phyloP scores from a whole-genome alignment of 2,113 vertebrate species.

The Corapipo altera region DNA sequence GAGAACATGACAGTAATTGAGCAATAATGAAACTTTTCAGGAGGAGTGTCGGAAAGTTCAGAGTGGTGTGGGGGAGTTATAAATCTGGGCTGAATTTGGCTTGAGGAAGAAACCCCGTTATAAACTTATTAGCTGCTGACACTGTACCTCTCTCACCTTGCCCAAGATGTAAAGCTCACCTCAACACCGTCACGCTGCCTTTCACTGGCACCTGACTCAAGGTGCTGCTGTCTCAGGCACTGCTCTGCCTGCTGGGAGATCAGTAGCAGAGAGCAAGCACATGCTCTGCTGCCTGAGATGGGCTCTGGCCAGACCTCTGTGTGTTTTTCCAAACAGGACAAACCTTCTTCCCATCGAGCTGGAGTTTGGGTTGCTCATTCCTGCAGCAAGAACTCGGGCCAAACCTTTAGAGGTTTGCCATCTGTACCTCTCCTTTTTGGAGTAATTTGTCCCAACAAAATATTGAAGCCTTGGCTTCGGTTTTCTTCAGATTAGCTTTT shows the following conservation, averaged over 20 bases:
- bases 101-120: slow-evolving; percentile 18
- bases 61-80: not conserved
- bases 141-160: not conserved
- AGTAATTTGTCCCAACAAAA: not conserved
- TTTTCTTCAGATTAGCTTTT: not conserved
- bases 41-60: slow-evolving; percentile 42
- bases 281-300: fast-evolving
- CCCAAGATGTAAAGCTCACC: not conserved
- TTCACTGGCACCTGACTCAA: not conserved
- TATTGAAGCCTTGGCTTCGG: not conserved
- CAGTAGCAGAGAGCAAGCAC: not conserved
- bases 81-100: slow-evolving; percentile 40
- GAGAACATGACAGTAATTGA: slow-evolving; percentile 64
- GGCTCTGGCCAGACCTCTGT: not conserved
- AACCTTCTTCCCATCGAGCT: not conserved
- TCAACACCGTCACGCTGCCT: not conserved
- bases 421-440: not conserved
- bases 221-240: not conserved
- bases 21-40: slow-evolving; percentile 52
- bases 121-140: slow-evolving; percentile 41
- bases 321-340: not conserved
- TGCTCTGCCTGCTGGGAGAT: not conserved
- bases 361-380: not conserved
- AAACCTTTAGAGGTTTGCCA: not conserved
- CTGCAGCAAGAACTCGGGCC: not conserved